Conservation (phyloP, 2,113 vertebrate species). For the Loxodonta africana region DNA sequence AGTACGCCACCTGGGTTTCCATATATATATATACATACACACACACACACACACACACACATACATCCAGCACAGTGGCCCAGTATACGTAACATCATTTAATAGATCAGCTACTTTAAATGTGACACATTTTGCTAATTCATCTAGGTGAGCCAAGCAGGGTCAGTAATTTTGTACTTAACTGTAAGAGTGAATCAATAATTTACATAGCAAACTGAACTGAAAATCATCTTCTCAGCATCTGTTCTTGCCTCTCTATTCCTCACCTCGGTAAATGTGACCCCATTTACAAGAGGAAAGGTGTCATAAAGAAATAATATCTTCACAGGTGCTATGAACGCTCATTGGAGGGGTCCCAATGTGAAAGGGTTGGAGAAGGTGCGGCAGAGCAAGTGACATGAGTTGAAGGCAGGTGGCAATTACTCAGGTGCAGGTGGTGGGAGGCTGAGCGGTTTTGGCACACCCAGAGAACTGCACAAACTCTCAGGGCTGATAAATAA, state of each 20-base stretch:
- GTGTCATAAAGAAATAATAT: not conserved
- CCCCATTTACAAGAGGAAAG: not conserved
- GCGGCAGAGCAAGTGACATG: not conserved
- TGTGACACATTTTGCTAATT: not conserved
- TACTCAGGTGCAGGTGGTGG: not conserved
- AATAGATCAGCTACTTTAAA: not conserved
- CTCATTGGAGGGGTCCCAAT: not conserved
- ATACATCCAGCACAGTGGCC: not conserved
- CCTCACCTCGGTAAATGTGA: not conserved
- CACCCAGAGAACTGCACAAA: no score
- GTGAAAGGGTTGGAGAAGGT: not conserved
- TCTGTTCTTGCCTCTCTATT: slow-evolving; percentile 15
- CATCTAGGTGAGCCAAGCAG: not conserved
- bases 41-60: no score
- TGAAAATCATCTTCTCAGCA: not conserved
- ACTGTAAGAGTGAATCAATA: not conserved
- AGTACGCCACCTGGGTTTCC: no score
- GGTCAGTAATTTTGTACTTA: not conserved
- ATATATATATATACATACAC: no score
- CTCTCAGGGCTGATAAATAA: no score
- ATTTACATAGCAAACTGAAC: not conserved
- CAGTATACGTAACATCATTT: not conserved
- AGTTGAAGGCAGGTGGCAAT: not conserved
- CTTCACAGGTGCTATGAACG: not conserved
- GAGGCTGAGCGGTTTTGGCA: fast-evolving